Conservation (phyloP, 30 jellyfish, hydroid and myxozoan species). For the Nemopilema nomurai region DNA sequence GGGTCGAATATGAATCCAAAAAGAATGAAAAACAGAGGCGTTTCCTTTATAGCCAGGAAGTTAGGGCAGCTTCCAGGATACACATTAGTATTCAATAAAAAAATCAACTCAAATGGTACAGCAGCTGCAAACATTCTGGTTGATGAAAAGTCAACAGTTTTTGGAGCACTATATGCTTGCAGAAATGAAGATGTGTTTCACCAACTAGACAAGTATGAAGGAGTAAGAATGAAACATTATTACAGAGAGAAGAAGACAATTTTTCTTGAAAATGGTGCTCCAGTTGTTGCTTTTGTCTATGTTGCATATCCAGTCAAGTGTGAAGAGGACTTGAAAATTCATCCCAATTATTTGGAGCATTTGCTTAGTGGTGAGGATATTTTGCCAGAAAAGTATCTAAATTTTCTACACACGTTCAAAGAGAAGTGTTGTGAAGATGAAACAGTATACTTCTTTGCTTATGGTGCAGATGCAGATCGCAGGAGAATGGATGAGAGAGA, state of each 20-base stretch:
- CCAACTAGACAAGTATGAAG: slow-evolving; percentile 76
- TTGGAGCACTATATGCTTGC: slow-evolving; percentile 79
- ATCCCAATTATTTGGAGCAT: slow-evolving; percentile 62
- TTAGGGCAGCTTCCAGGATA: slow-evolving; percentile 61
- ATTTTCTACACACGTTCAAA: slow-evolving; percentile 54
- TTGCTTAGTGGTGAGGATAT: slow-evolving; percentile 72
- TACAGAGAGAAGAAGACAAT: slow-evolving; percentile 37
- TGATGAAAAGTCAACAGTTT: slow-evolving; percentile 40
- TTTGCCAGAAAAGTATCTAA: slow-evolving; percentile 62
- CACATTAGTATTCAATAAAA: slow-evolving; percentile 47
- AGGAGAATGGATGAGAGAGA: slow-evolving; percentile 39
- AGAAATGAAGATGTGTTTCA: slow-evolving; percentile 20
- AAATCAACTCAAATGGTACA: slow-evolving; percentile 45
- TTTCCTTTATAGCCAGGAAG: slow-evolving; percentile 37
- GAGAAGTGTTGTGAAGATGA: background rate
- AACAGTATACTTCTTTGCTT: slow-evolving; percentile 49
- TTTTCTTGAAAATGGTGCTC: slow-evolving; percentile 16
- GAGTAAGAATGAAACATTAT: slow-evolving; percentile 62
- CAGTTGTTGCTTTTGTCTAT: slow-evolving; percentile 52
- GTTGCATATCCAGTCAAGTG: slow-evolving; percentile 46
- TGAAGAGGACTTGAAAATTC: slow-evolving; percentile 27
- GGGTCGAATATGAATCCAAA: slow-evolving; percentile 86
- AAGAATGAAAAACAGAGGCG: slow-evolving; percentile 75
- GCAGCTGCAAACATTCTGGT: slow-evolving; percentile 81
- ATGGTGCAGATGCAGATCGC: slow-evolving; percentile 70